Conservation (phyloP, 2,888 invertebrate species). For the Pecten maximus region DNA sequence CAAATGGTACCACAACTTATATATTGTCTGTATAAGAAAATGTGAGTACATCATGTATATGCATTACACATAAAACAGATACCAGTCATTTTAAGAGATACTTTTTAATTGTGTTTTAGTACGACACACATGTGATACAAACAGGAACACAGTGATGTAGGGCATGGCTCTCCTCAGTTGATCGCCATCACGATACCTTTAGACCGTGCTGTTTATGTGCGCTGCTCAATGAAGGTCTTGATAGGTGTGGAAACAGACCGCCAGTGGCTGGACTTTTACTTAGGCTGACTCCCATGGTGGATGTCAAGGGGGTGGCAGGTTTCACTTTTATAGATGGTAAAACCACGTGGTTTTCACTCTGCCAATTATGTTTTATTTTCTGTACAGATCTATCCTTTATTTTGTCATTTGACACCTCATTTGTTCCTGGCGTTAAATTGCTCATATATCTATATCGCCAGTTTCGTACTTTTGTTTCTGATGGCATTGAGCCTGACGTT, state of each 20-base stretch:
- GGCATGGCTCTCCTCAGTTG: background rate
- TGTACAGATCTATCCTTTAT: background rate
- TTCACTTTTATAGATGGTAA: background rate
- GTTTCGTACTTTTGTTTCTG: conserved; percentile 17
- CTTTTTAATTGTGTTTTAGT: background rate
- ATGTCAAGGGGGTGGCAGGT: background rate
- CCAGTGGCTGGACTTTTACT: background rate
- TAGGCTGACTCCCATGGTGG: background rate
- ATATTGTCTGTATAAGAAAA: too few relatives aligned
- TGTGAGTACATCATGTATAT: too few relatives aligned
- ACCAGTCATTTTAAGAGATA: too few relatives aligned
- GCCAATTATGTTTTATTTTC: background rate
- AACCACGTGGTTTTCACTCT: background rate
- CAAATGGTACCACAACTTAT: too few relatives aligned
- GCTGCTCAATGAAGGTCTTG: background rate
- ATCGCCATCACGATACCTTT: background rate
- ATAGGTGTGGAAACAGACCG: background rate
- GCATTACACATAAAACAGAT: background rate
- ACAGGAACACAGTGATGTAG: background rate
- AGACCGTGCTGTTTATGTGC: background rate
- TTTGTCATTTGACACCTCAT: background rate
- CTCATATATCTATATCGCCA: background rate
- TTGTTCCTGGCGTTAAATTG: background rate
- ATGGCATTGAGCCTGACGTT: background rate
- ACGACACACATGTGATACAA: background rate